These are phyloP conservation scores for Alsophila aescularia DNA, from an alignment of 2,888 invertebrate genomes.

Conservation along the genomic window DNA sequence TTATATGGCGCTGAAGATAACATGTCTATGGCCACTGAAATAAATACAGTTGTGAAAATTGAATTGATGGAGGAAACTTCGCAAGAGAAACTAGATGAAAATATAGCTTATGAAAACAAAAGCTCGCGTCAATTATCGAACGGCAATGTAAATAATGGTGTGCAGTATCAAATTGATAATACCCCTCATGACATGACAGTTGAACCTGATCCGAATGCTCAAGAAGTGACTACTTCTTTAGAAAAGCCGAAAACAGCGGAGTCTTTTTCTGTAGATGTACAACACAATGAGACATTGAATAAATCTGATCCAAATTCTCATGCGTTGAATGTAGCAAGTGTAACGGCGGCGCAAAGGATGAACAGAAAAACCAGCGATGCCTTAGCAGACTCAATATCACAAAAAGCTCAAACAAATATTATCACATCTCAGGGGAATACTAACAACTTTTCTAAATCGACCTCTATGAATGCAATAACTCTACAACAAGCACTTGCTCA, in stretches of 20 bases:
- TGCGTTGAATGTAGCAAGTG: conserved; percentile 78
- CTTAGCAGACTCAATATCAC: conserved; percentile 80
- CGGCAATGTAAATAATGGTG: conserved; percentile 31
- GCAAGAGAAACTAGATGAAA: conserved; percentile 55
- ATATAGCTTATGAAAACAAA: conserved; percentile 45
- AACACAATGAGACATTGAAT: conserved; percentile 36
- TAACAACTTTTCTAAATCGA: conserved; percentile 64
- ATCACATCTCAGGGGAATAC: conserved; percentile 47
- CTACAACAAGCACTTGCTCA: conserved; percentile 79
- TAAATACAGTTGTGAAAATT: conserved; percentile 59
- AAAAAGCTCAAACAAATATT: conserved; percentile 73
- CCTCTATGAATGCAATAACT: conserved; percentile 71
- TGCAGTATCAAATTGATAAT: conserved; percentile 16
- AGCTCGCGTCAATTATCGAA: conserved; percentile 26
- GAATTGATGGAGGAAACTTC: conserved; percentile 62
- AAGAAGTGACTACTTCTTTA: conserved; percentile 15
- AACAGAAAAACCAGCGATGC: conserved; percentile 56
- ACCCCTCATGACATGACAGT: conserved; percentile 4
- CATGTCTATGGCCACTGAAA: conserved; percentile 59
- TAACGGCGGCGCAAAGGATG: conserved; percentile 58
- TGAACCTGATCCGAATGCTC: conserved; percentile 14
- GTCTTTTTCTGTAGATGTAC: conserved; percentile 9
- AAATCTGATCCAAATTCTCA: conserved; percentile 76
- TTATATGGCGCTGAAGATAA: conserved; percentile 49
- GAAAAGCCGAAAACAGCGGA: conserved; percentile 13